Conservation (phyloP, 2,113 vertebrate species). For the Chamaea fasciata region DNA sequence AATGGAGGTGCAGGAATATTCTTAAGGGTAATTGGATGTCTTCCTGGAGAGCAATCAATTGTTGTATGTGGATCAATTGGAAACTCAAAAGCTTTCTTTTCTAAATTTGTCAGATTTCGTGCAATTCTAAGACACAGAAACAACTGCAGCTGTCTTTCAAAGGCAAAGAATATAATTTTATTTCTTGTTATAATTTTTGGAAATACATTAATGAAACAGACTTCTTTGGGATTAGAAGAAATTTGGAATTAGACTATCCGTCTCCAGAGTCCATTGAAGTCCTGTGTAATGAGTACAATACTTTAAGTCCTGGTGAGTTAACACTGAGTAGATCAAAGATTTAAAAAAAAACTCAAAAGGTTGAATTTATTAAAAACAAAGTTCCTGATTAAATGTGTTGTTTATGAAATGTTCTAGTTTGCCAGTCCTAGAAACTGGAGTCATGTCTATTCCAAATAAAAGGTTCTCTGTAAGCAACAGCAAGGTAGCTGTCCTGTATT, state of each 20-base stretch:
- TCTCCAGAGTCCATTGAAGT: slow-evolving; percentile 1
- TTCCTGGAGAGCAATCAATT: neutral
- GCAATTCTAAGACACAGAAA: neutral
- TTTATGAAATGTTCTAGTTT: slow-evolving; percentile 28
- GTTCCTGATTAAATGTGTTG: neutral
- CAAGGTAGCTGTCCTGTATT: neutral
- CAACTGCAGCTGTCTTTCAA: neutral
- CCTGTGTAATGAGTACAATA: slow-evolving; percentile 8
- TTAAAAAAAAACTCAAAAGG: slow-evolving; percentile 16
- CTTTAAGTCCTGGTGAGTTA: slow-evolving; percentile 14
- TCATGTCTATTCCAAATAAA: neutral
- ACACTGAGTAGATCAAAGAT: slow-evolving; percentile 32
- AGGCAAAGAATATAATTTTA: neutral
- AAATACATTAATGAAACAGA: neutral
- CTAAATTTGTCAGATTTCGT: neutral
- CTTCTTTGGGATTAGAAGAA: neutral
- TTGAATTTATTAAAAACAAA: slow-evolving; percentile 47
- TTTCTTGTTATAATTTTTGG: neutral
- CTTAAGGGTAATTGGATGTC: neutral
- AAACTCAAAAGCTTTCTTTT: neutral
- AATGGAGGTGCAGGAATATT: neutral
- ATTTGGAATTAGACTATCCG: neutral
- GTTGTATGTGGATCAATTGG: neutral
- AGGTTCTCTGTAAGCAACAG: neutral
- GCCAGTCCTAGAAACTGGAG: neutral